Percentiles rank a stretch among this genome's conserved stretches.
phyloP scores from a whole-genome alignment of 2,888 invertebrate genomes.

The Brachyopa scutellaris region DNA sequence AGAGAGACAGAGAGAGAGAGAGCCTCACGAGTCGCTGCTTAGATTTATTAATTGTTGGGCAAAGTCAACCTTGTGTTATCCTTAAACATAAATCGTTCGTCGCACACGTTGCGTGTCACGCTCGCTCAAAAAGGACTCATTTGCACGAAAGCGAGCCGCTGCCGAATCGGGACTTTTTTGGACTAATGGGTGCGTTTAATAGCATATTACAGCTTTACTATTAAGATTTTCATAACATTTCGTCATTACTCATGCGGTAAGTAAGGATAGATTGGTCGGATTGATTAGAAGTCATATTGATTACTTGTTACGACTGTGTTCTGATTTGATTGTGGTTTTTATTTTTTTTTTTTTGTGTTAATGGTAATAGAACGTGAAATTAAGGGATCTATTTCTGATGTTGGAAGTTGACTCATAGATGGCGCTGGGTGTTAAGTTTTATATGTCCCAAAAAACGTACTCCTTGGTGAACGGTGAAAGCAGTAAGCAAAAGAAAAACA shows the following conservation, averaged over 20 bases:
- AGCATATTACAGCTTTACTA: conserved; percentile 59
- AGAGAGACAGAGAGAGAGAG: too few species aligned
- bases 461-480: too few species aligned
- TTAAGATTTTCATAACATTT: conserved; percentile 50
- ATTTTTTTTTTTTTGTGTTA: background rate
- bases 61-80: conserved; percentile 70
- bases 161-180: conserved; percentile 12
- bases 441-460: too few species aligned
- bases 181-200: conserved; percentile 70
- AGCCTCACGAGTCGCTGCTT: conserved; percentile 47
- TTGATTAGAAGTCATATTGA: conserved; percentile 41
- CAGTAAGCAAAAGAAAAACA: too few species aligned
- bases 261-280: conserved; percentile 13
- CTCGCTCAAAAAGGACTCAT: conserved; percentile 36
- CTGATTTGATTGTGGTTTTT: conserved; percentile 5
- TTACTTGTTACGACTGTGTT: conserved; percentile 28
- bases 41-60: conserved; percentile 70
- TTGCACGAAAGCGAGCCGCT: conserved; percentile 24
- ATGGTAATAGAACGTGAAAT: conserved; percentile 1
- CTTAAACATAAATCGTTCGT: conserved; percentile 69
- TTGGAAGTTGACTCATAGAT: too few species aligned
- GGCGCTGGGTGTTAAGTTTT: too few species aligned
- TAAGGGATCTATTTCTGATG: too few species aligned
- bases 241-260: conserved; percentile 41
- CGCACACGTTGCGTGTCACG: conserved; percentile 72